Evolutionary conservation across 2,113 vertebrate genomes (phyloP), one percentile per base, ranked within the genome.

Genomic region (Ceratotherium simum): DNA sequence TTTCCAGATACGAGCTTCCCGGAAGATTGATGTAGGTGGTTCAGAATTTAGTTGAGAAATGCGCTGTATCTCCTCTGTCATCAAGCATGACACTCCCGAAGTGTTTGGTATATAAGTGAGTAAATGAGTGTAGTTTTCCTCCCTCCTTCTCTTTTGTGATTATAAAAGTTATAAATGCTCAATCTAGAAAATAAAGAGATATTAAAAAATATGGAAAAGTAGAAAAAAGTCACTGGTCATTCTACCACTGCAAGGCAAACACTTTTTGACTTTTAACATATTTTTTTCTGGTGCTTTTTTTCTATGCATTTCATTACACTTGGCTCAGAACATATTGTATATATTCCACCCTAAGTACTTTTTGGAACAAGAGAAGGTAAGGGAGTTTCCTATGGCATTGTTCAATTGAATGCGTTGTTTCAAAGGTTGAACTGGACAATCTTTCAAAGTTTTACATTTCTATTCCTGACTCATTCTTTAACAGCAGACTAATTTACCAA

Each of bases 391-490:
- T 6, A 42, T 23, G 6, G 3, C 6, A 65, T 69, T 73, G 12
- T 65, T 95, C 36, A 93, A 56, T 81, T 91, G 23, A 65, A 73
- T 69, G 27, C 10, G 51, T 21, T 78, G 16, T 76, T 80, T 73
- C 58, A 73, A 93, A 64, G 73, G 18, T 79, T 80, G 23, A 67
- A 31, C 29, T 56, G 56, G 16, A 51, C 16, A 69, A n/a, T 31
- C 6, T 14, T 85, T 80, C 10, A 65, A 69, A 81, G 12, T n/a
- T 76, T 70, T 39, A 9, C 25, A 75, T 67, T 67, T 48, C 27
- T 80, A 31, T 79, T 65, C 82, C 54, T 86, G 29, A 87, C 18
- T 94, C 5, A n/a, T 91, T 76, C 36, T 90, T 92, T 91, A 16
- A 92, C 20, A 76, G 31, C 9, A 56, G 54, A 72, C 23, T 86